Conservation (phyloP, 2,888 invertebrate genomes). For the Syrista parreyssii region DNA sequence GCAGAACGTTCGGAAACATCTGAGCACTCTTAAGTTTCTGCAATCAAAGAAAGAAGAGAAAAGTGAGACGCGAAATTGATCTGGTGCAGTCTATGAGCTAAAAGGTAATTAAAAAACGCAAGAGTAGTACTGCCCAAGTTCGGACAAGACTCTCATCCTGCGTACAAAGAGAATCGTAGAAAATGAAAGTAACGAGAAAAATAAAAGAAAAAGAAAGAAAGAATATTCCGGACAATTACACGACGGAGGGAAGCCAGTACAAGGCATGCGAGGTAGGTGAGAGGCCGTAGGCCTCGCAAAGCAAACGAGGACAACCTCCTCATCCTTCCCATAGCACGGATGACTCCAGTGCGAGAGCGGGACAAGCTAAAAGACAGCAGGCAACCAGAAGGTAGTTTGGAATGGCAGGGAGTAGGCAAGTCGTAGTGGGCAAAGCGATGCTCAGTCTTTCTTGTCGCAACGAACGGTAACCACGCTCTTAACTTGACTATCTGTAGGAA, state of each 20-base stretch:
- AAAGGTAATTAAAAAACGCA: neutral
- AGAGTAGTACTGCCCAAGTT: neutral
- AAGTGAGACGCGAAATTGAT: neutral
- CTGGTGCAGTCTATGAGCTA: neutral
- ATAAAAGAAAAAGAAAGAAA: neutral
- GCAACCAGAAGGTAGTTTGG: slow-evolving; percentile 21
- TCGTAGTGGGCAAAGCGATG: slow-evolving; percentile 35
- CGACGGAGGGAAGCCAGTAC: neutral
- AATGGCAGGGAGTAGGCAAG: slow-evolving; percentile 39
- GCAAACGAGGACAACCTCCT: slow-evolving; percentile 35
- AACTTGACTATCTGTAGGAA: neutral
- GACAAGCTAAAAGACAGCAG: slow-evolving; percentile 19
- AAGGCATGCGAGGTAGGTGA: slow-evolving; percentile 26
- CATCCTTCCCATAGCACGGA: slow-evolving; percentile 4
- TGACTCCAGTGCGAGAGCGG: neutral
- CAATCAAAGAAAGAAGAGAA: slow-evolving; percentile 27
- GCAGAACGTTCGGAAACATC: slow-evolving; percentile 15
- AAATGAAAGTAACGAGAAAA: neutral
- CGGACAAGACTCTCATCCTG: no score
- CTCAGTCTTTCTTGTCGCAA: slow-evolving; percentile 61
- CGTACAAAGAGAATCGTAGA: neutral
- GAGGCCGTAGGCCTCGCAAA: slow-evolving; percentile 36
- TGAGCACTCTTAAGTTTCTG: slow-evolving; percentile 37
- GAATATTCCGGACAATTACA: neutral
- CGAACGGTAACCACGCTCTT: slow-evolving; percentile 51